phyloP scores from a whole-genome alignment of 2,888 invertebrate species.

The Crepidodera aurea region DNA sequence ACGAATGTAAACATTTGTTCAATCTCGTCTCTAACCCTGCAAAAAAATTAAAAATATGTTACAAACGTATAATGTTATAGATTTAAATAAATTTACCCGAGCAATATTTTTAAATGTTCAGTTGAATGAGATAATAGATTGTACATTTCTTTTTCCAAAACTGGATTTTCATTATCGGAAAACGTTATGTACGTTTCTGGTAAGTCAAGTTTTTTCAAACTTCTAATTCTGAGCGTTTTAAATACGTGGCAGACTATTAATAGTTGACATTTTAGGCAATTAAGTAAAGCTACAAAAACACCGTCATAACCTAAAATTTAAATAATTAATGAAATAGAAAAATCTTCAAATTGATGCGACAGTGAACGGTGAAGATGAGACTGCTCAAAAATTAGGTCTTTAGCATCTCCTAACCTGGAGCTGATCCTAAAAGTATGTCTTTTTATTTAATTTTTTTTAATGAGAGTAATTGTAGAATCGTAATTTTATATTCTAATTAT shows the following conservation, averaged over 20 bases:
- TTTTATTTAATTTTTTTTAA: too few species aligned
- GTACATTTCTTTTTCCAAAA: conserved; percentile 44
- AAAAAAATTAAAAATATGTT: not conserved
- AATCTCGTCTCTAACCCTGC: conserved; percentile 44
- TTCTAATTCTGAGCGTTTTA: conserved; percentile 41
- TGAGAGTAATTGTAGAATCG: too few species aligned
- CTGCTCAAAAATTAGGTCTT: too few species aligned
- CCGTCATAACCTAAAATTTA: conserved; percentile 39
- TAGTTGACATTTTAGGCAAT: conserved; percentile 46
- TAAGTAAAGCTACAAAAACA: conserved; percentile 44
- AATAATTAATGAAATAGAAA: not conserved
- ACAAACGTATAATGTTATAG: not conserved
- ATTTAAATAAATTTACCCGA: conserved; percentile 38
- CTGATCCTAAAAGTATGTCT: too few species aligned
- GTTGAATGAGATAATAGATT: conserved; percentile 44
- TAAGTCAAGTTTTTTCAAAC: conserved; percentile 36
- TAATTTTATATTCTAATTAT: too few species aligned
- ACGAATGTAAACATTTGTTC: conserved; percentile 47
- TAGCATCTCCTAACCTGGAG: too few species aligned
- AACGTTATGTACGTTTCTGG: conserved; percentile 30
- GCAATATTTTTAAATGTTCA: conserved; percentile 45
- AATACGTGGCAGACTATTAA: conserved; percentile 46
- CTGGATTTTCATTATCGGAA: conserved; percentile 34
- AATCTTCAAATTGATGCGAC: too few species aligned
- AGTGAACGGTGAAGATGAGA: too few species aligned